Conservation (phyloP, 1,140 invertebrate genomes). For the Leptinotarsa undecemlineata region DNA sequence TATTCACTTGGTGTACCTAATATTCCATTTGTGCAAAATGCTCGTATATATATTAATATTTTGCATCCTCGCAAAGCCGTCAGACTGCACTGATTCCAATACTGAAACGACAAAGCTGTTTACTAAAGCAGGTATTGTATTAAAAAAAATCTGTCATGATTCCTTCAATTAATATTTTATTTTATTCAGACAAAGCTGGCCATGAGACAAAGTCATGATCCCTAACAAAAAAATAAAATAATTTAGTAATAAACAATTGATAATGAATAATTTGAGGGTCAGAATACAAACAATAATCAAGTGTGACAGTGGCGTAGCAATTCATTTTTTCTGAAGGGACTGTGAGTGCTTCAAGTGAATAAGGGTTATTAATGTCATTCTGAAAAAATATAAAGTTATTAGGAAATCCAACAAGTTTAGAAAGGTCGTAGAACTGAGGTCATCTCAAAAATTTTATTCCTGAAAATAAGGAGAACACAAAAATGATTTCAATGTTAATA, state of each 20-base stretch:
- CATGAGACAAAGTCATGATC: neutral
- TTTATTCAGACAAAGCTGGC: neutral
- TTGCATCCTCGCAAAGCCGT: neutral
- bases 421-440: too few species aligned
- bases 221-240: neutral
- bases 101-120: neutral
- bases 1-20: neutral
- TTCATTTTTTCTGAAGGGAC: neutral
- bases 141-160: neutral
- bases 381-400: too few species aligned
- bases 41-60: neutral
- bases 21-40: neutral
- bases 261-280: neutral
- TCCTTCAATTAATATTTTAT: neutral
- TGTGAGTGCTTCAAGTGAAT: too few species aligned
- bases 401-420: too few species aligned
- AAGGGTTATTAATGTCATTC: too few species aligned
- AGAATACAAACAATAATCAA: neutral
- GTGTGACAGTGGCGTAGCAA: neutral
- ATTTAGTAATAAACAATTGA: conserved; percentile 1
- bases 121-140: neutral
- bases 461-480: too few species aligned
- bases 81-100: neutral
- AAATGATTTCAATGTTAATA: too few species aligned
- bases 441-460: too few species aligned